phyloP scores from a whole-genome alignment of 2,888 invertebrate genomes.

The Tethea ocularis region DNA sequence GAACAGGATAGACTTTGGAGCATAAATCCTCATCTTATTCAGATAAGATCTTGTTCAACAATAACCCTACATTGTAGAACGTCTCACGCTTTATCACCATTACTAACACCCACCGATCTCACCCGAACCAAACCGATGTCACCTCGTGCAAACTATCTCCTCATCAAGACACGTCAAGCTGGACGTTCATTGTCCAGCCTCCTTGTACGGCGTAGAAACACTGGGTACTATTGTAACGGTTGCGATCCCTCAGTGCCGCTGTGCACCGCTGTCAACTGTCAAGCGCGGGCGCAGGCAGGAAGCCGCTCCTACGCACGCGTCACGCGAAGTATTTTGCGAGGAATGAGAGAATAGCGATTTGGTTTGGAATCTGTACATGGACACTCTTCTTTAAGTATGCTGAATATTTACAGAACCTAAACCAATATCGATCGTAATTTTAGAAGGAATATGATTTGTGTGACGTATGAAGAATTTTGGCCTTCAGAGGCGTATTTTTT shows the following conservation, averaged over 20 bases:
- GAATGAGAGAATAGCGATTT: slow-evolving; percentile 20
- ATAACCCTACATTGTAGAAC: background rate
- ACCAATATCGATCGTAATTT: too few species aligned
- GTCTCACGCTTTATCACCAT: background rate
- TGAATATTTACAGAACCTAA: too few species aligned
- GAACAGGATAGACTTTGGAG: too few species aligned
- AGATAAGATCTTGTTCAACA: background rate
- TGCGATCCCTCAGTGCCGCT: slow-evolving; percentile 24
- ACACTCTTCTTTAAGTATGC: too few species aligned
- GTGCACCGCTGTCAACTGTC: slow-evolving; percentile 50
- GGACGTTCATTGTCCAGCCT: slow-evolving; percentile 1
- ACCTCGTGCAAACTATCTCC: slow-evolving; percentile 5
- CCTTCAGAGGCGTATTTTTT: too few species aligned
- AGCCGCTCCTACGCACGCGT: slow-evolving; percentile 51
- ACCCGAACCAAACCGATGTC: background rate
- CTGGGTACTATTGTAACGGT: background rate
- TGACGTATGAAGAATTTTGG: too few species aligned
- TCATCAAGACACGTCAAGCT: background rate
- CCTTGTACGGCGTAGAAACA: slow-evolving; percentile 1
- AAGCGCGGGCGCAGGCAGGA: slow-evolving; percentile 33
- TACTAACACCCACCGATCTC: background rate
- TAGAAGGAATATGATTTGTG: too few species aligned
- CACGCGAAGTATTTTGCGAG: slow-evolving; percentile 25
- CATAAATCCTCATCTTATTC: too few species aligned
- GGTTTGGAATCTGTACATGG: too few species aligned